Evolutionary conservation across 2,797 vertebrate species (phyloP).

Genomic region (Lindbergichthys nudifrons): DNA sequence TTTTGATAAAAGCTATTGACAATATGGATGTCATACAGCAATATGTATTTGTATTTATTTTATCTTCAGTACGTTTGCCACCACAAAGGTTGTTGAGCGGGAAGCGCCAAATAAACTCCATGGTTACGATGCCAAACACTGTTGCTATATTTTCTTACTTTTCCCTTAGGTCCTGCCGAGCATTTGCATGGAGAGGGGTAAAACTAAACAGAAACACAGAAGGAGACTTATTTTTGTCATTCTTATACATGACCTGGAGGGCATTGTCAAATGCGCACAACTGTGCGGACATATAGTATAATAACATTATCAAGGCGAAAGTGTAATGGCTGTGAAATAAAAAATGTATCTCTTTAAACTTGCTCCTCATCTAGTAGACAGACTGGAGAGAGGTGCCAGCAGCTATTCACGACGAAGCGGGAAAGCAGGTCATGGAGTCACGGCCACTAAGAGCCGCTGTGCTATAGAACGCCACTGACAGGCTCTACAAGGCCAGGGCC

Average conservation of each 20-base stretch:
- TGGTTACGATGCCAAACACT: conserved; percentile 28
- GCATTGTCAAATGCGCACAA: conserved; percentile 76
- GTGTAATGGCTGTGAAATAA: conserved; percentile 61
- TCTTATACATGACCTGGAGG: conserved; percentile 74
- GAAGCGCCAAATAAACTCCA: conserved; percentile 26
- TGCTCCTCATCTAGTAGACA: conserved; percentile 80
- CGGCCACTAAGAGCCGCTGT: conserved; percentile 81
- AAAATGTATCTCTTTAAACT: conserved; percentile 71
- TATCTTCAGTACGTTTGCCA: conserved; percentile 18
- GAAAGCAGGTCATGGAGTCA: conserved; percentile 85
- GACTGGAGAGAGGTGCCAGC: conserved; percentile 79
- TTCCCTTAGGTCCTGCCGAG: conserved; percentile 48
- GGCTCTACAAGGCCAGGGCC: conserved; percentile 74
- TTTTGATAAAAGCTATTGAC: conserved; percentile 33
- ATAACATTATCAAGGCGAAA: conserved; percentile 81
- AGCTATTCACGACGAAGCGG: conserved; percentile 79
- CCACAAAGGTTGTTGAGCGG: conserved; percentile 30
- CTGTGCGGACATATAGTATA: conserved; percentile 69
- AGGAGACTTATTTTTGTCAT: conserved; percentile 71
- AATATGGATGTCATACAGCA: conserved; percentile 14
- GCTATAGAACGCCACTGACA: conserved; percentile 83
- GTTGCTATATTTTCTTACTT: conserved; percentile 25
- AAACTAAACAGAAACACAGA: conserved; percentile 59
- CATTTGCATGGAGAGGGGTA: conserved; percentile 46
- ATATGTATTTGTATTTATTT: conserved; percentile 21